Percentiles rank a stretch among this genome's conserved stretches.
These are phyloP conservation scores for Drosophila robusta DNA, from an alignment of 2,888 invertebrate genomes.

Conservation along the genomic window DNA sequence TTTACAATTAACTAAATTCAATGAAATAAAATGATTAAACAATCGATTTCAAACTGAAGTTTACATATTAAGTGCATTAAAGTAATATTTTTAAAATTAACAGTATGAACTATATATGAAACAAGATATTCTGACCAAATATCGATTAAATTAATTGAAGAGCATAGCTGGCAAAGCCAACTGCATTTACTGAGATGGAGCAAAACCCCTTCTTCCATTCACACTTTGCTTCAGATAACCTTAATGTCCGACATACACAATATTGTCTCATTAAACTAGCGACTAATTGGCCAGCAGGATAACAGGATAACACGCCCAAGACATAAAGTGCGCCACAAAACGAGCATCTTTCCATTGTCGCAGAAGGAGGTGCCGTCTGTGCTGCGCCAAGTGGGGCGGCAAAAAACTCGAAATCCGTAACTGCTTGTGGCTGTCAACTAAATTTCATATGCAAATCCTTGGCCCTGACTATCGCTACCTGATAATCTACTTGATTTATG, in stretches of 20 bases:
- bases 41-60: no score
- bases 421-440: conserved; percentile 74
- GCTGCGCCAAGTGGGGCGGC: conserved; percentile 7
- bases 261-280: conserved; percentile 36
- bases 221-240: conserved; percentile 29
- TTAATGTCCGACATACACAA: conserved; percentile 16
- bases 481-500: conserved; percentile 77
- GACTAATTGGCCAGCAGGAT: conserved; percentile 49
- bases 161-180: neutral
- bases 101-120: neutral
- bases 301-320: conserved; percentile 32
- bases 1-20: no score
- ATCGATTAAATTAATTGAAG: neutral
- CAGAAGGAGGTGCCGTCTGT: conserved; percentile 9
- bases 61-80: no score
- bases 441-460: conserved; percentile 80
- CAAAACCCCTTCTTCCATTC: conserved; percentile 15
- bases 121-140: neutral
- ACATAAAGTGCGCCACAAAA: conserved; percentile 14
- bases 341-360: conserved; percentile 15
- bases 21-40: no score
- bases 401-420: conserved; percentile 42
- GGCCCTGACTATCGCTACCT: conserved; percentile 73
- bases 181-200: neutral
- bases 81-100: no score